Evolutionary conservation across 2,797 vertebrate species (phyloP), one percentile per base, ranked within the genome.

Genomic region (Lacerta agilis): DNA sequence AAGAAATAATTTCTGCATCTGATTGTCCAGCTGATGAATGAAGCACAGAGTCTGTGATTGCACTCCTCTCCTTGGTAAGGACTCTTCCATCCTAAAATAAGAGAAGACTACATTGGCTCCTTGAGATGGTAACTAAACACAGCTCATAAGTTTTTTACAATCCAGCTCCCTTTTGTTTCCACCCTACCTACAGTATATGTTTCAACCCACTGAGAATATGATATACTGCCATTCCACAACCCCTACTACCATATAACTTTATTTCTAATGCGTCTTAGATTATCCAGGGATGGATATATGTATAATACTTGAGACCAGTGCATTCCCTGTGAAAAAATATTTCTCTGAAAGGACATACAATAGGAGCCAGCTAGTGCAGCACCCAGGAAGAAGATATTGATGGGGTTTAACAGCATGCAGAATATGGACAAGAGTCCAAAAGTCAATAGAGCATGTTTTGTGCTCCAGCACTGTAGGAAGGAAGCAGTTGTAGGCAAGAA

Each of bases 11-110:
- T 66, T 92, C 89, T 91, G 89, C 78, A 61, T 94, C 87, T 94
- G 61, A 85, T 43, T 33, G 83, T 89, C 84, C 76, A 29, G 86
- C 83, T 66, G 2, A 0, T 41, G 80, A 83, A 90, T 82, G 82
- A 90, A 88, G 76, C 79, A 1, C 49, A 2, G 67, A n/a, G 78
- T 86, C 11, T 33, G 83, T 36, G 72, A 20, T 41, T 1, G 7
- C 71, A 10, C 89, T 80, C 93, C 90, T 93, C 93, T 94, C 85
- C 73, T 49, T 91, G 90, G 93, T 8, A 88, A 89, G 92, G 89
- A 86, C 61, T 78, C 61, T 87, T 1, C 85, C 88, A 88, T 93
- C 93, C 96, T 97, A 92, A 86, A 93, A 94, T 90, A 90, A 91
- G 73, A 79, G 89, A 83, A 91, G 88, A 89, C 88, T 90, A 86